Percentiles rank a stretch among this genome's conserved stretches.
These are phyloP conservation scores for Oophaga pumilio DNA, from an alignment of 2,113 vertebrate genomes.

Conservation along the genomic window DNA sequence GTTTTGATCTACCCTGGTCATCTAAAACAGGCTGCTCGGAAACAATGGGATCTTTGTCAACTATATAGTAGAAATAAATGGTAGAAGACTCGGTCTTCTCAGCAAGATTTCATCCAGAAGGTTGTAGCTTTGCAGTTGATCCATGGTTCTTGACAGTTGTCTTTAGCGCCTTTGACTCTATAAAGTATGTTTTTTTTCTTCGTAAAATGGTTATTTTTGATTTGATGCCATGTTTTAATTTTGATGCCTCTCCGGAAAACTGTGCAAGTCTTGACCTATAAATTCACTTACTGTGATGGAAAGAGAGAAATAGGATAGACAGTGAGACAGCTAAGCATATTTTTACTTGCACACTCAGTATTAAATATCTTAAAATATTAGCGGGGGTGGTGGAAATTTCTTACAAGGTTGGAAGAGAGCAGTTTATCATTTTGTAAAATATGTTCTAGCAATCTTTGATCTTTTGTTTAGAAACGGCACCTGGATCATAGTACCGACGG, in stretches of 20 bases:
- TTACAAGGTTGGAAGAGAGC: neutral
- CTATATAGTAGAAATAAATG: neutral
- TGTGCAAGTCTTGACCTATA: conserved; percentile 52
- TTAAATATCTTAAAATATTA: conserved; percentile 5
- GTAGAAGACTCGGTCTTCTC: neutral
- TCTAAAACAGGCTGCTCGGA: neutral
- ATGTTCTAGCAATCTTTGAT: neutral
- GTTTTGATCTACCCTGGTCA: neutral
- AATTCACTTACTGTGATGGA: conserved; percentile 54
- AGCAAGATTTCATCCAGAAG: conserved; percentile 7
- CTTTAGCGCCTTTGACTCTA: neutral
- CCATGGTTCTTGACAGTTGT: neutral
- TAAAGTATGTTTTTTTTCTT: neutral
- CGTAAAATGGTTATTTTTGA: conserved; percentile 27
- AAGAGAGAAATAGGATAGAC: conserved; percentile 30
- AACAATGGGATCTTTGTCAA: neutral
- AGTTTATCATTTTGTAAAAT: neutral
- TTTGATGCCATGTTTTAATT: conserved; percentile 13
- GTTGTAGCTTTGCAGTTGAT: neutral
- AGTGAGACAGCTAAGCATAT: neutral
- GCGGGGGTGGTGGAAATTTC: neutral
- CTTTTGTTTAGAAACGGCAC: neutral
- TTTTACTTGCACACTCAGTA: neutral
- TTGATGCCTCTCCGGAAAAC: neutral
- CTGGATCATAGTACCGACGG: neutral